Evolutionary conservation across 2,113 vertebrate genomes (phyloP).

Genomic region (Psittacara wagleri): DNA sequence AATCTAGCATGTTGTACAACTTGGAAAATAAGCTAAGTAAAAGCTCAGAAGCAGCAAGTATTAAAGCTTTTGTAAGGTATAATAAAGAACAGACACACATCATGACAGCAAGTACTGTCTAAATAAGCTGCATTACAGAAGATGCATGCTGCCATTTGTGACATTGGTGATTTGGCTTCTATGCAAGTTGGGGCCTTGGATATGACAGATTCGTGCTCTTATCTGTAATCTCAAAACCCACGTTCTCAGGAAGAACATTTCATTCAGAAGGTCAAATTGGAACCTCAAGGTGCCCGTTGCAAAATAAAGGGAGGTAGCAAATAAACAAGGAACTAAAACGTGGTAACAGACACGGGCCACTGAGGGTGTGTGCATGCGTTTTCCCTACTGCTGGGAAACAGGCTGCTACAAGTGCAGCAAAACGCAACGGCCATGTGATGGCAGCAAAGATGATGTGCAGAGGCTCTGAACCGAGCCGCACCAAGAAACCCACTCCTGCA

Average conservation of each 20-base stretch:
- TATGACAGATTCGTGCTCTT: neutral
- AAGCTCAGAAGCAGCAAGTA: neutral
- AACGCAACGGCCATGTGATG: neutral
- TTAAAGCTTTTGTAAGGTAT: neutral
- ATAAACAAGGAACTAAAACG: neutral
- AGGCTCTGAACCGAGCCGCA: neutral
- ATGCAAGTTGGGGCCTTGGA: neutral
- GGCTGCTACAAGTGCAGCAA: neutral
- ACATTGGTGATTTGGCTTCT: neutral
- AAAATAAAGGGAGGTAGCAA: conserved; percentile 2
- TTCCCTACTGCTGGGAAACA: neutral
- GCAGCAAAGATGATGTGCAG: neutral
- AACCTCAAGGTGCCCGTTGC: neutral
- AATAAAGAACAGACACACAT: neutral
- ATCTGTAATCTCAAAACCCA: neutral
- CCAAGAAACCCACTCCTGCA: neutral
- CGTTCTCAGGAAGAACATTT: neutral
- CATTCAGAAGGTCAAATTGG: neutral
- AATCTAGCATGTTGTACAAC: neutral
- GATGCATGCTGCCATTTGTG: neutral
- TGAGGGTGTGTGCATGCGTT: neutral
- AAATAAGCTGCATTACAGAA: neutral
- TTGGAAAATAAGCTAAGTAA: neutral
- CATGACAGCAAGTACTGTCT: neutral
- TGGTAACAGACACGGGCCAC: neutral